Percentiles rank a stretch among this genome's conserved stretches.
Evolutionary conservation across 2,113 vertebrate genomes (phyloP).

Genomic region (Takifugu flavidus): DNA sequence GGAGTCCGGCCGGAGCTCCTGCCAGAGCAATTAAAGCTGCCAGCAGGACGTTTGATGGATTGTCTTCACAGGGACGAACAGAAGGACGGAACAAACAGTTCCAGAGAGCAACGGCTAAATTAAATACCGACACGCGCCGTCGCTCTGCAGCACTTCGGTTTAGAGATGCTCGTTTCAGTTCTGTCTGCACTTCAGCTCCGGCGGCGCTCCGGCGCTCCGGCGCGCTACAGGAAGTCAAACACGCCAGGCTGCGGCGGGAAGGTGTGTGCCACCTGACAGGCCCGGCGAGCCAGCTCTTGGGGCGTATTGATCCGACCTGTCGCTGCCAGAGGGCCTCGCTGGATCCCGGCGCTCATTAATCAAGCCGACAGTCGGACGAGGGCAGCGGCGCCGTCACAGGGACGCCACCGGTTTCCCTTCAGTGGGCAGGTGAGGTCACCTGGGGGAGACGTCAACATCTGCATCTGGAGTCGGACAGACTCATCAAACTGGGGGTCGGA

Average conservation of each 20-base stretch:
- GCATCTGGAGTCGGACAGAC: too few species aligned
- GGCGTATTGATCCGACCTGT: constrained; percentile 49
- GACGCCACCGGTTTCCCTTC: too few species aligned
- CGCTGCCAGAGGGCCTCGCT: constrained; percentile 28
- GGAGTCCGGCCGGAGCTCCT: too few species aligned
- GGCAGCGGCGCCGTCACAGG: too few species aligned
- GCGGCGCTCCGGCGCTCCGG: too few species aligned
- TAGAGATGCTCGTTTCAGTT: too few species aligned
- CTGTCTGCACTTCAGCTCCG: too few species aligned
- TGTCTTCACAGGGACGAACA: constrained; percentile 19
- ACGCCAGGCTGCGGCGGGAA: constrained; percentile 4
- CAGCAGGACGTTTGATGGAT: constrained; percentile 17
- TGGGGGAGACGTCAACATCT: too few species aligned
- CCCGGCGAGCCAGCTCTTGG: constrained; percentile 13
- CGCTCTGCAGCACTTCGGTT: too few species aligned
- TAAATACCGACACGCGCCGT: too few species aligned
- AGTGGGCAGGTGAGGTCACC: too few species aligned
- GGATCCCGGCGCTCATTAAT: constrained; percentile 52
- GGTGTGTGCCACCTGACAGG: constrained; percentile 26
- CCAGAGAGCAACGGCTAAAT: background rate
- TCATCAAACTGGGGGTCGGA: too few species aligned
- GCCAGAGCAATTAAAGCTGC: constrained; percentile 16
- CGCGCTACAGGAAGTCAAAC: background rate
- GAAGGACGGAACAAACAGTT: constrained; percentile 21
- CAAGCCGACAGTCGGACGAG: constrained; percentile 10